Evolutionary conservation across 2,888 invertebrate genomes (phyloP), one percentile per base, ranked within the genome.

Genomic region (Microdon myrmicae): DNA sequence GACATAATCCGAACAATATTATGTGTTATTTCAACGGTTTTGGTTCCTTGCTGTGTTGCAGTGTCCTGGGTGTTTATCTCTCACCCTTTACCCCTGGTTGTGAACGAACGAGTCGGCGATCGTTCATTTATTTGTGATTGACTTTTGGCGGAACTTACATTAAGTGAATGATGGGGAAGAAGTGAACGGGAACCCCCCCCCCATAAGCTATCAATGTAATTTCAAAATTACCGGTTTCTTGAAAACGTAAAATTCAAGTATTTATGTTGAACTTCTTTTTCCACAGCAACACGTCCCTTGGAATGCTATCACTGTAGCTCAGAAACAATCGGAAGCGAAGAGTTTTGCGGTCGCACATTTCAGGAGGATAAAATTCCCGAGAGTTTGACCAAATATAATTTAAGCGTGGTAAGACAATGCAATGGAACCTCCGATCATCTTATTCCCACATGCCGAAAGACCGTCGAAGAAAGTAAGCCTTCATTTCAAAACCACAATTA

Each of bases 291-390:
- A 34, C 60, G 71, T n/a, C 68, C 59, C 7, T 66, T 78, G 26
- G 70, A 77, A 53, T 78, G 77, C 51, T 78, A 79, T 75, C 77
- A 77, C 34, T 78, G 77, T 51, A 75, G 78, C 55, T 78, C 77
- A 6, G 74, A 75, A 34, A 78, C 78, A 37, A 60, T 71, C 10
- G 79, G 76, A 0, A 70, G 78, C 25, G 78, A 77, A 58, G 70
- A 76, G 22, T 78, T 79, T 39, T 78, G 77, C 29, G 76, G 71
- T 29, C 69, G 68, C 3, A 71, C 71, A 45, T 78, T 78, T 47
- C 71, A 73, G 48, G 74, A 78, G 69, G 73, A 72, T 26, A 73
- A 68, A 22, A 74, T 78, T 35, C 78, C 77, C 6, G 71, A 72
- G 1, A 41, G 67, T 4, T 31, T 72, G 37, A 67, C 74, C 13